Percentiles rank a stretch among this genome's conserved stretches.
phyloP scores from a whole-genome alignment of 2,113 vertebrate species.

The Leiothrix lutea region DNA sequence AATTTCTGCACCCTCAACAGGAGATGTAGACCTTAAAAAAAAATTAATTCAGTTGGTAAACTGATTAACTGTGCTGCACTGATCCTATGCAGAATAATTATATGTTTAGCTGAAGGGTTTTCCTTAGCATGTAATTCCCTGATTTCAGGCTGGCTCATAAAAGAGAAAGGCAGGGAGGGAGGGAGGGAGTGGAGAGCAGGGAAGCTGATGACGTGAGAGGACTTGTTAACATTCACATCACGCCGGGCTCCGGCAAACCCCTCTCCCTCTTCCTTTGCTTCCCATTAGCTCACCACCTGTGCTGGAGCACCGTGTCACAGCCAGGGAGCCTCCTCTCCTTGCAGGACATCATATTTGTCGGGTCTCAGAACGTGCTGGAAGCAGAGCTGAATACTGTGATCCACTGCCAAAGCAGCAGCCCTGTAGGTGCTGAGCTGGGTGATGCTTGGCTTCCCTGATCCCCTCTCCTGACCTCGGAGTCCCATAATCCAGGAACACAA shows the following conservation, averaged over 20 bases:
- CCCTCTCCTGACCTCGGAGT: not conserved
- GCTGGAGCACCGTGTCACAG: constrained; percentile 22
- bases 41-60: constrained; percentile 67
- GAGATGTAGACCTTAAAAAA: not conserved
- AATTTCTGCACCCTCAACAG: constrained; percentile 29
- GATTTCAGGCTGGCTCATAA: constrained; percentile 72
- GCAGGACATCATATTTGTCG: not conserved
- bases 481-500: not conserved
- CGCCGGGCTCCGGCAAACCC: constrained; percentile 53
- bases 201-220: constrained; percentile 51
- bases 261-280: constrained; percentile 30
- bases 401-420: not conserved
- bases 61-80: constrained; percentile 65
- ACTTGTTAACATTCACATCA: constrained; percentile 71
- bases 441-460: not conserved
- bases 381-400: not conserved
- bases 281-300: constrained; percentile 44
- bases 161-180: constrained; percentile 46
- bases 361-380: not conserved
- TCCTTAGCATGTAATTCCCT: constrained; percentile 73
- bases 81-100: constrained; percentile 73
- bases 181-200: constrained; percentile 20
- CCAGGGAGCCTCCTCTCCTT: constrained; percentile 29
- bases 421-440: not conserved
- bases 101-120: constrained; percentile 74